Evolutionary conservation across 1,140 invertebrate species (phyloP).

Genomic region (Tribolium castaneum): DNA sequence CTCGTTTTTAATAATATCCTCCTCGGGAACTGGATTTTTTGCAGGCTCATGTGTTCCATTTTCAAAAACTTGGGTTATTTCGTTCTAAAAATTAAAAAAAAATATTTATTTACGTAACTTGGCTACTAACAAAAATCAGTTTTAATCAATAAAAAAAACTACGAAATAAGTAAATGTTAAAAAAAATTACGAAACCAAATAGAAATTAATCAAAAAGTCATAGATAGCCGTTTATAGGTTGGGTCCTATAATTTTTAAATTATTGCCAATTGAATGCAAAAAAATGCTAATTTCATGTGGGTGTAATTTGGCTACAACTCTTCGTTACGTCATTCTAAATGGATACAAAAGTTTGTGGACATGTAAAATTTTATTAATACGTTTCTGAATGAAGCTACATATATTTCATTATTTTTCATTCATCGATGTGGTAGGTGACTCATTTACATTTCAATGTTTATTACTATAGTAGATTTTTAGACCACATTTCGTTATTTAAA

Average conservation of each 20-base stretch:
- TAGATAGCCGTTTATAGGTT: neutral
- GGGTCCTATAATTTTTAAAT: neutral
- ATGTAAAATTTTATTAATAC: neutral
- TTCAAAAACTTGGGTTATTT: constrained; percentile 53
- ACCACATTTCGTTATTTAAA: constrained; percentile 5
- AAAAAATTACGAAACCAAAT: neutral
- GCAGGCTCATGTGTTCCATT: constrained; percentile 23
- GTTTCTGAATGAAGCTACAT: no score
- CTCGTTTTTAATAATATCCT: constrained; percentile 43
- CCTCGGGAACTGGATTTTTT: constrained; percentile 3
- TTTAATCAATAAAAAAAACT: no score
- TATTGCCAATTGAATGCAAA: neutral
- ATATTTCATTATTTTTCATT: neutral
- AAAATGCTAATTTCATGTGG: neutral
- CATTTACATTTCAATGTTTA: neutral
- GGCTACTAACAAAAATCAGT: no score
- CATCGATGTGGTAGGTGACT: neutral
- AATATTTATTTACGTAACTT: no score
- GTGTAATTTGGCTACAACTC: neutral
- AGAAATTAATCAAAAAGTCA: neutral
- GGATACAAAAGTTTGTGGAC: neutral
- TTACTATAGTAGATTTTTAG: neutral
- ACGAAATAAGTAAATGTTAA: no score
- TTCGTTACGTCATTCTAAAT: neutral
- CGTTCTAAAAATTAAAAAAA: constrained; percentile 51